Percentiles rank a stretch among this genome's conserved stretches.
Evolutionary conservation across 2,113 vertebrate genomes (phyloP).

Genomic region (Cryptoleucopteryx plumbea): DNA sequence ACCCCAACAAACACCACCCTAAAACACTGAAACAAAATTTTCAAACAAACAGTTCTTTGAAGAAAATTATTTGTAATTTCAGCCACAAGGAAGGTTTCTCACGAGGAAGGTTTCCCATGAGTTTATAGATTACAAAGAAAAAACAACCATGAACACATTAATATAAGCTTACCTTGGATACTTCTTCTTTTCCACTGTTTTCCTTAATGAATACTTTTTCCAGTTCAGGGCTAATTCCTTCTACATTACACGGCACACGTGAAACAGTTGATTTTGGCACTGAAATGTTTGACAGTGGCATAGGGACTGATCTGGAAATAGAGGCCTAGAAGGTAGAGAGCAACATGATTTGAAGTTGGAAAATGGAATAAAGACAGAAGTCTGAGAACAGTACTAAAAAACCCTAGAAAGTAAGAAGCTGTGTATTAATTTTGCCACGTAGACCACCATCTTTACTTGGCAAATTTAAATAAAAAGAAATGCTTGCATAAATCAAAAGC

Average conservation of each 20-base stretch:
- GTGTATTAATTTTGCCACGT: not conserved
- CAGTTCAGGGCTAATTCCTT: slow-evolving; percentile 93
- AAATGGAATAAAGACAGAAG: not conserved
- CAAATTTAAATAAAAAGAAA: not conserved
- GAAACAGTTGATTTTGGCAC: slow-evolving; percentile 86
- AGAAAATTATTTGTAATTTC: not conserved
- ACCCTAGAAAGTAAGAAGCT: not conserved
- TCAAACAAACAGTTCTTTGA: not conserved
- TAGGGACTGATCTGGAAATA: slow-evolving; percentile 79
- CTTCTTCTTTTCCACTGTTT: slow-evolving; percentile 86
- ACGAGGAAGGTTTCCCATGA: not conserved
- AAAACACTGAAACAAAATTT: not conserved
- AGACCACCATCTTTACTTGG: not conserved
- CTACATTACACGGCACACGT: slow-evolving; percentile 88
- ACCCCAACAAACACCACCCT: not conserved
- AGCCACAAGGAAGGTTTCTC: not conserved
- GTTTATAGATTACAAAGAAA: not conserved
- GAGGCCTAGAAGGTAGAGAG: slow-evolving; percentile 69
- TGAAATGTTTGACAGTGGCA: slow-evolving; percentile 81
- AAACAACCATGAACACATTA: not conserved
- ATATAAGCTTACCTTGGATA: slow-evolving; percentile 81
- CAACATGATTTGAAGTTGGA: not conserved
- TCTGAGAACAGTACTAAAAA: not conserved
- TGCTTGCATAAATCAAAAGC: not conserved
- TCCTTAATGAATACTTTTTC: slow-evolving; percentile 95